Conservation (phyloP, 2,797 vertebrate genomes). For the Lithobates sylvaticus region DNA sequence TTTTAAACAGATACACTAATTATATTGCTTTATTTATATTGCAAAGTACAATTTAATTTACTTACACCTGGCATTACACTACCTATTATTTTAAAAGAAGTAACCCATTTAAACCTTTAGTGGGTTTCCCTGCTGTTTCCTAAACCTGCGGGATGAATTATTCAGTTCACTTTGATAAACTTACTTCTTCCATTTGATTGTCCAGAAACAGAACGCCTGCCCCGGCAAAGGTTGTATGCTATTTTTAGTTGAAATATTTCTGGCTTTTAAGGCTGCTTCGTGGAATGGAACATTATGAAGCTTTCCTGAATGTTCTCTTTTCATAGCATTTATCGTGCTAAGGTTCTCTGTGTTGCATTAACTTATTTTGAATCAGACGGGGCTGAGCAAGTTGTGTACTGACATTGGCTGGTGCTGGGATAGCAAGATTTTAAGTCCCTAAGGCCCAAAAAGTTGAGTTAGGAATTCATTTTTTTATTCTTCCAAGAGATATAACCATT, state of each 20-base stretch:
- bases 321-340: neutral
- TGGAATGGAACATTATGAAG: constrained; percentile 52
- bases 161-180: constrained; percentile 19
- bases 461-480: neutral
- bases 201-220: constrained; percentile 32
- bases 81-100: constrained; percentile 2
- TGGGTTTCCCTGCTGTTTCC: neutral
- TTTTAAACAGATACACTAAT: neutral
- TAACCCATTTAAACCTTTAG: constrained; percentile 18
- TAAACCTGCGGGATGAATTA: constrained; percentile 42
- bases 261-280: constrained; percentile 35
- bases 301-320: constrained; percentile 17
- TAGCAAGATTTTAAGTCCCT: neutral
- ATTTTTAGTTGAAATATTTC: constrained; percentile 47
- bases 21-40: neutral
- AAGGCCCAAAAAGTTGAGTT: constrained; percentile 11
- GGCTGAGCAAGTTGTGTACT: neutral
- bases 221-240: constrained; percentile 36
- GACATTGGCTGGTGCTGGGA: neutral
- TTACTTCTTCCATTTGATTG: constrained; percentile 38
- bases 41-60: neutral
- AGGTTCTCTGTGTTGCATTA: neutral
- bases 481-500: constrained; percentile 33
- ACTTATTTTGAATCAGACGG: neutral
- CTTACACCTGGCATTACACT: neutral